Evolutionary conservation across 2,888 invertebrate genomes (phyloP).

Genomic region (Atrina japonica): DNA sequence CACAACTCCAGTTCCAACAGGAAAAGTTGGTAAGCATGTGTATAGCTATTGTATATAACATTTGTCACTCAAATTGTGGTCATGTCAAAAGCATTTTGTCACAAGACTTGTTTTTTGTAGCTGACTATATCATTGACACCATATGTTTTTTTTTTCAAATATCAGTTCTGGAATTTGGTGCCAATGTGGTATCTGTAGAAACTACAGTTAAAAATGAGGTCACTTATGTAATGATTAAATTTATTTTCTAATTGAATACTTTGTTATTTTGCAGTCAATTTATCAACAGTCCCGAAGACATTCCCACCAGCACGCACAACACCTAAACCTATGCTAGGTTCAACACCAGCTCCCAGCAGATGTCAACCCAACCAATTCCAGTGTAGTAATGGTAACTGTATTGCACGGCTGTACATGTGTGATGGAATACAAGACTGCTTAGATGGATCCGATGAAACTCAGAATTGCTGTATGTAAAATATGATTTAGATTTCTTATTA

Average conservation of each 20-base stretch:
- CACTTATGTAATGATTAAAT: too few relatives aligned
- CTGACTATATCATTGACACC: too few relatives aligned
- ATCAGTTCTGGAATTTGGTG: background rate
- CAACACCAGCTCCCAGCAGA: too few relatives aligned
- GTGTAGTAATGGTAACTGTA: conserved; percentile 59
- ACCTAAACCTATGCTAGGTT: too few relatives aligned
- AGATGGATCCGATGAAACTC: conserved; percentile 63
- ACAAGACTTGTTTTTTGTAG: too few relatives aligned
- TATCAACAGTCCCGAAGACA: conserved; percentile 24
- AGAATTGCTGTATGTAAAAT: conserved; percentile 50
- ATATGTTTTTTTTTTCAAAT: background rate
- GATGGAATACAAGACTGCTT: conserved; percentile 65
- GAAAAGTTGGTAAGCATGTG: conserved; percentile 3
- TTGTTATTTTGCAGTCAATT: too few relatives aligned
- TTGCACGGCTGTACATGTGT: conserved; percentile 62
- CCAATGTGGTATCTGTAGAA: background rate
- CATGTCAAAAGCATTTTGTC: too few relatives aligned
- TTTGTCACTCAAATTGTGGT: too few relatives aligned
- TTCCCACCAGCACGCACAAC: conserved; percentile 33
- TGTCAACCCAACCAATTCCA: conserved; percentile 59
- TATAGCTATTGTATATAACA: too few relatives aligned
- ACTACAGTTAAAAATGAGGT: background rate
- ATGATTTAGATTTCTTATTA: too few relatives aligned
- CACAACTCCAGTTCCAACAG: conserved; percentile 40
- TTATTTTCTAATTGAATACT: too few relatives aligned